Percentiles rank a stretch among this genome's conserved stretches.
These are phyloP conservation scores for Cisticola juncidis DNA, from an alignment of 2,113 vertebrate genomes.

Conservation along the genomic window DNA sequence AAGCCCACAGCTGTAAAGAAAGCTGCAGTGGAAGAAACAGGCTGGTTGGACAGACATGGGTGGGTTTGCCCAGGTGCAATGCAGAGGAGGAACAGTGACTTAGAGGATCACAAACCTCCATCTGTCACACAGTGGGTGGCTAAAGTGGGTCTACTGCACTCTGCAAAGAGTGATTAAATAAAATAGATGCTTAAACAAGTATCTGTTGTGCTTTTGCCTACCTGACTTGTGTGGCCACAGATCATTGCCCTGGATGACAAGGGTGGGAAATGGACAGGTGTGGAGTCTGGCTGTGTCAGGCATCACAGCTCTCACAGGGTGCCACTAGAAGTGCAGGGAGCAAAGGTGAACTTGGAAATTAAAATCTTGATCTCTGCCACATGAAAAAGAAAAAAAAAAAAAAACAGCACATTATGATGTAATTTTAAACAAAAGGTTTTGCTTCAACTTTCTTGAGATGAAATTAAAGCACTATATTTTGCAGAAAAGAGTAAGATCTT, in stretches of 20 bases:
- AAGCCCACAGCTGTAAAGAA: neutral
- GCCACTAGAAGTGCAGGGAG: neutral
- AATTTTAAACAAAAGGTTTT: neutral
- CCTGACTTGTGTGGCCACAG: neutral
- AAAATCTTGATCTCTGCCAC: neutral
- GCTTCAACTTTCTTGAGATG: neutral
- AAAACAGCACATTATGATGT: neutral
- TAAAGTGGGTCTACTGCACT: neutral
- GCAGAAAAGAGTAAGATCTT: neutral
- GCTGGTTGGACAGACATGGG: neutral
- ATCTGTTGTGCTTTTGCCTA: neutral
- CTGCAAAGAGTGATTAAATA: neutral
- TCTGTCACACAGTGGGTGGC: neutral
- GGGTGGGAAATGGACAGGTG: neutral
- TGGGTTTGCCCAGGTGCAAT: accelerated
- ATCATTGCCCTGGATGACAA: neutral
- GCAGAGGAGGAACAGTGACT: neutral
- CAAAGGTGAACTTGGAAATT: neutral
- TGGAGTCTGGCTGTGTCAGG: neutral
- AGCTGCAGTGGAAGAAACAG: neutral
- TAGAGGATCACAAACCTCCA: neutral
- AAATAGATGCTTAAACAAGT: neutral
- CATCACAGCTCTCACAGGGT: neutral
- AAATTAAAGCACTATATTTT: neutral
- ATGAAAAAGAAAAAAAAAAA: neutral